phyloP scores from a whole-genome alignment of 2,888 invertebrate genomes.

The Nipponacmea schrenckii region DNA sequence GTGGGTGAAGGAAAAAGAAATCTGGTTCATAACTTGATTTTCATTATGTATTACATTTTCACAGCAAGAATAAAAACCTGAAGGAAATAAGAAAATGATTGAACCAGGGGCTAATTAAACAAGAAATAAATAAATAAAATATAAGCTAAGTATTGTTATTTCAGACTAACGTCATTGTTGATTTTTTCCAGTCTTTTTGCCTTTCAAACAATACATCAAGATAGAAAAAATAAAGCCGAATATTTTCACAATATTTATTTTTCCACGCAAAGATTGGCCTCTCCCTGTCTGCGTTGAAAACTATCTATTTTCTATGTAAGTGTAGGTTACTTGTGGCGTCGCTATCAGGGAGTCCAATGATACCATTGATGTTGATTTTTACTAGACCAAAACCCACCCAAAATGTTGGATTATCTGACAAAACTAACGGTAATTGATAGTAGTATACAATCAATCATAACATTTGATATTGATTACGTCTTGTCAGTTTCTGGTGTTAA shows the following conservation, averaged over 20 bases:
- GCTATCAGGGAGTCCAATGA: background rate
- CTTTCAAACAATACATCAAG: conserved; percentile 2
- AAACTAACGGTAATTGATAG: background rate
- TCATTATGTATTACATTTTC: too few species aligned
- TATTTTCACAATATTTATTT: background rate
- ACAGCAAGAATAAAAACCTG: too few species aligned
- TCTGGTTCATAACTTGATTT: too few species aligned
- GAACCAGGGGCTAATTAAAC: too few species aligned
- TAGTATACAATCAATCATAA: background rate
- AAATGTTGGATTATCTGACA: background rate
- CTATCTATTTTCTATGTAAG: background rate
- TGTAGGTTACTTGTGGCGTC: background rate
- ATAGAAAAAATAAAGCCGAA: background rate
- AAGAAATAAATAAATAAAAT: too few species aligned
- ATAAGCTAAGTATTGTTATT: background rate
- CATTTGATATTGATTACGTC: conserved; percentile 4
- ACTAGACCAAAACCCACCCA: background rate
- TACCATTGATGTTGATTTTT: conserved; percentile 2
- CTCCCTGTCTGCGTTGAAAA: background rate
- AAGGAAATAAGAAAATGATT: too few species aligned
- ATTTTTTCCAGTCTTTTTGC: background rate
- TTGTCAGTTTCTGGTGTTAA: background rate
- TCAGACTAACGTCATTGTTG: background rate
- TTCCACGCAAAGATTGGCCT: conserved; percentile 6
- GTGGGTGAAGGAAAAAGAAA: too few species aligned